Percentiles rank a stretch among this genome's conserved stretches.
phyloP scores from a whole-genome alignment of 2,113 vertebrate species.

The Planiliza haematocheilus region DNA sequence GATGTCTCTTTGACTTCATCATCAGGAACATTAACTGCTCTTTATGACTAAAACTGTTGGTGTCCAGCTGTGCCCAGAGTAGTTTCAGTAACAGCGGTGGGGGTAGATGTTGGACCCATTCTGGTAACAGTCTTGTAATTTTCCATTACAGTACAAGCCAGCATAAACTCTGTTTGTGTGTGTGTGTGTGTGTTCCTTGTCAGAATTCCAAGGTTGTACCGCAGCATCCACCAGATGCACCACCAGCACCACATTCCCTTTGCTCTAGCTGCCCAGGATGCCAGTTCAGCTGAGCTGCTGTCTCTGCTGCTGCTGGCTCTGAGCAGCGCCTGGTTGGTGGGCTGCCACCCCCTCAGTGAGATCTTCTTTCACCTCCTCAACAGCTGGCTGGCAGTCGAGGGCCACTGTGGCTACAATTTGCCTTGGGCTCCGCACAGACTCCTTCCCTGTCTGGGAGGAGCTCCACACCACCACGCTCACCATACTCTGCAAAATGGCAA shows the following conservation, averaged over 20 bases:
- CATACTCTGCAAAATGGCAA: conserved; percentile 74
- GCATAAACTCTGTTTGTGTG: no score
- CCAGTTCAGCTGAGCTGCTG: conserved; percentile 77
- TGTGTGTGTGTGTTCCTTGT: conserved; percentile 10
- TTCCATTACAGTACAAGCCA: no score
- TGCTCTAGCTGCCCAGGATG: conserved; percentile 82
- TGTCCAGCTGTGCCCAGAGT: no score
- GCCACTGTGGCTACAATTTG: conserved; percentile 86
- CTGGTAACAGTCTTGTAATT: no score
- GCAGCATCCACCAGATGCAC: conserved; percentile 77
- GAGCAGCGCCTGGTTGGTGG: conserved; percentile 68
- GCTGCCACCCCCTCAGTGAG: conserved; percentile 84
- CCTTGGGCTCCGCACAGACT: conserved; percentile 81
- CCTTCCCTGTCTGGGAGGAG: conserved; percentile 81
- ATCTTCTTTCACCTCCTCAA: conserved; percentile 82
- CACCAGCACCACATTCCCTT: conserved; percentile 78
- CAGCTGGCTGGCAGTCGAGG: conserved; percentile 85
- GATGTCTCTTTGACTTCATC: no score
- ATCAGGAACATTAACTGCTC: no score
- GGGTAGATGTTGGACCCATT: no score
- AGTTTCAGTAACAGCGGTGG: not conserved
- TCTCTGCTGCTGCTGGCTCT: conserved; percentile 81
- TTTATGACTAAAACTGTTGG: no score
- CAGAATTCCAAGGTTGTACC: conserved; percentile 80
- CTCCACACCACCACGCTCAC: conserved; percentile 82